A percentile compares a stretch with the other conserved stretches of the same genome.
These are phyloP conservation scores for Cololabis saira DNA, from an alignment of 2,113 vertebrate species.

Conservation along the genomic window DNA sequence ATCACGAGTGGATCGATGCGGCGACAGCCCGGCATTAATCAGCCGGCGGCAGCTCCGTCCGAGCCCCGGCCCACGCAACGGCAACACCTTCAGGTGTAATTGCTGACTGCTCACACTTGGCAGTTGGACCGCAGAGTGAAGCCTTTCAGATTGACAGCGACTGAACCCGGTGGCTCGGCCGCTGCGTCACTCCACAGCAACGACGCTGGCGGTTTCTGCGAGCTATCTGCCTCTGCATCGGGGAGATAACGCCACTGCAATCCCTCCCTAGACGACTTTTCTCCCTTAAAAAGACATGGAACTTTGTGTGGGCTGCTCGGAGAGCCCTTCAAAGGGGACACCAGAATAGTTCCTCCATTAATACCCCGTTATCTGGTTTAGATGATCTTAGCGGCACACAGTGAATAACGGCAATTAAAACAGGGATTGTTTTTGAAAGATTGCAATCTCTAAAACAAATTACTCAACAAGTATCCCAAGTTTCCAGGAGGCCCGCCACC, in stretches of 20 bases:
- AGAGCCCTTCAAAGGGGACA: constrained; percentile 10
- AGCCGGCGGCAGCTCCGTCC: constrained; percentile 44
- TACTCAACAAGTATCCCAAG: not conserved
- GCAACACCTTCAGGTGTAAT: constrained; percentile 24
- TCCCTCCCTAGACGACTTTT: not conserved
- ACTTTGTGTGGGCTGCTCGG: not conserved
- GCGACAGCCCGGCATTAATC: constrained; percentile 58
- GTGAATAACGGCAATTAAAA: constrained; percentile 6
- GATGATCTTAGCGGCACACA: not conserved
- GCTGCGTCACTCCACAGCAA: constrained; percentile 32
- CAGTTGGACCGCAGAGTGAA: constrained; percentile 34
- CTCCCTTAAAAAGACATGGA: constrained; percentile 45
- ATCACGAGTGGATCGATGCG: constrained; percentile 46
- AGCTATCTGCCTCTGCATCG: constrained; percentile 41
- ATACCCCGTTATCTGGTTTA: constrained; percentile 19
- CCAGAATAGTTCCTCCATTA: constrained; percentile 4
- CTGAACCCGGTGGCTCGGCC: constrained; percentile 24
- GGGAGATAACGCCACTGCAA: constrained; percentile 20
- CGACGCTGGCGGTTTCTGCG: constrained; percentile 34
- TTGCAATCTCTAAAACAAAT: constrained; percentile 4
- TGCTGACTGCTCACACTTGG: constrained; percentile 55
- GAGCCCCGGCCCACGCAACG: constrained; percentile 11
- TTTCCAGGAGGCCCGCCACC: not conserved
- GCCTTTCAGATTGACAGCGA: constrained; percentile 29
- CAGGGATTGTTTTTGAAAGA: not conserved